Percentiles rank a stretch among this genome's conserved stretches.
These are phyloP conservation scores for Drosophila aldrichi DNA, from an alignment of 2,888 invertebrate species.

Conservation along the genomic window DNA sequence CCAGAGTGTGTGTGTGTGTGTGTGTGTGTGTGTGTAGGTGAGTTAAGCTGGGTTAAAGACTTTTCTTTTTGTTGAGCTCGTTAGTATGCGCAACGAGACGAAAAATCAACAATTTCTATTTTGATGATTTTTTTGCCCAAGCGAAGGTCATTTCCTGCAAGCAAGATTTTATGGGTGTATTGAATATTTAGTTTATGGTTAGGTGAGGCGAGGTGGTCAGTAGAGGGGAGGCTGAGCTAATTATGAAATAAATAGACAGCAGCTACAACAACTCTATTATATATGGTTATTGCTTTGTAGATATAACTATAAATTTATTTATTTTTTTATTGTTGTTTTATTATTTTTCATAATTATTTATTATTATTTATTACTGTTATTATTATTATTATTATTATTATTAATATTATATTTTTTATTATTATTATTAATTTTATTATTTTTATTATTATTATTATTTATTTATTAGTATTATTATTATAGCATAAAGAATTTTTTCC, in stretches of 20 bases:
- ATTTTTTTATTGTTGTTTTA: no score
- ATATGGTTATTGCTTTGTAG: no score
- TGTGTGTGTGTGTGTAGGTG: conserved; percentile 23
- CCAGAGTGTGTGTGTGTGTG: not conserved
- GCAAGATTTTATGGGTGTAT: conserved; percentile 19
- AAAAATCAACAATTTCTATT: conserved; percentile 81
- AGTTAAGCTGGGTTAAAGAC: conserved; percentile 44
- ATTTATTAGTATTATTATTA: no score
- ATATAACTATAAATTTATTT: no score
- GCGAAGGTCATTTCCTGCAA: not conserved
- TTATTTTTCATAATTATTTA: no score
- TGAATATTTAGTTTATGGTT: not conserved
- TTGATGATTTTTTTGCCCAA: conserved; percentile 60
- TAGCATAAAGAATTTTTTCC: no score
- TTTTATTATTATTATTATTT: no score
- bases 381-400: no score
- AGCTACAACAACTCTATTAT: not conserved
- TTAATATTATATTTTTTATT: no score
- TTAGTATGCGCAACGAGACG: conserved; percentile 80
- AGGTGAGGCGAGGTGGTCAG: no score
- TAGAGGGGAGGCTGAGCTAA: not conserved
- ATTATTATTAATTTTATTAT: no score
- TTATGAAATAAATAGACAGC: not conserved
- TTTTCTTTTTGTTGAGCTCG: conserved; percentile 51
- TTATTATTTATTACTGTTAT: no score